A percentile compares a stretch with the other conserved stretches of the same genome.
phyloP scores from a whole-genome alignment of 2,113 vertebrate genomes.

The Cranoglanis bouderius region DNA sequence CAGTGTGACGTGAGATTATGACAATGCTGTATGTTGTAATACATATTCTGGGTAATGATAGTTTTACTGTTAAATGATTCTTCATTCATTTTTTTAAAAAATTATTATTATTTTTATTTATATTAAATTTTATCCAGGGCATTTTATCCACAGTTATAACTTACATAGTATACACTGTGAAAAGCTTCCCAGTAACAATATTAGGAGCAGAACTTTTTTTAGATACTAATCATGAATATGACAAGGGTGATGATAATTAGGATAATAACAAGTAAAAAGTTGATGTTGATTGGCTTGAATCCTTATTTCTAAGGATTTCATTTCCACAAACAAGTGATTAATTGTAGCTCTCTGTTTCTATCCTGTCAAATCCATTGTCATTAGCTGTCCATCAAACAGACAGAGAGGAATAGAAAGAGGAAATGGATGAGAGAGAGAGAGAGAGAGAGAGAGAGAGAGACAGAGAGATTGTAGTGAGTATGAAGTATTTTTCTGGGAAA shows the following conservation, averaged over 20 bases:
- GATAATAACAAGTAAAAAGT: neutral
- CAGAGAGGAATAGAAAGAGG: neutral
- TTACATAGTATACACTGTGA: neutral
- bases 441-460: neutral
- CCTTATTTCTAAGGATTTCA: neutral
- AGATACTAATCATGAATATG: conserved; percentile 2
- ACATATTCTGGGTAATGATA: neutral
- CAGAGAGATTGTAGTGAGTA: neutral
- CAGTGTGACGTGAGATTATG: neutral
- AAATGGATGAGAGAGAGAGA: neutral
- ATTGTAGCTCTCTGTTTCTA: conserved; percentile 20
- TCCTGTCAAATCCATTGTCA: conserved; percentile 7
- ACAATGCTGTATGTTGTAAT: neutral
- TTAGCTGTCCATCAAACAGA: conserved; percentile 29
- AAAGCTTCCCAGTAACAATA: neutral
- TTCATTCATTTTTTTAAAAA: neutral
- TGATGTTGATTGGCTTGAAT: neutral
- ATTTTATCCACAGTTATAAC: neutral
- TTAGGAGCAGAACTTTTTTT: neutral
- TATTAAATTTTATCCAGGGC: neutral
- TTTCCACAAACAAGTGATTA: neutral
- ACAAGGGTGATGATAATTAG: neutral
- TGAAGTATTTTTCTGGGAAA: neutral
- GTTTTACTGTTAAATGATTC: neutral
- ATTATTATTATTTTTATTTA: neutral